These are phyloP conservation scores for Otolemur crassicaudatus DNA, from an alignment of 2,797 vertebrate species.

Conservation along the genomic window DNA sequence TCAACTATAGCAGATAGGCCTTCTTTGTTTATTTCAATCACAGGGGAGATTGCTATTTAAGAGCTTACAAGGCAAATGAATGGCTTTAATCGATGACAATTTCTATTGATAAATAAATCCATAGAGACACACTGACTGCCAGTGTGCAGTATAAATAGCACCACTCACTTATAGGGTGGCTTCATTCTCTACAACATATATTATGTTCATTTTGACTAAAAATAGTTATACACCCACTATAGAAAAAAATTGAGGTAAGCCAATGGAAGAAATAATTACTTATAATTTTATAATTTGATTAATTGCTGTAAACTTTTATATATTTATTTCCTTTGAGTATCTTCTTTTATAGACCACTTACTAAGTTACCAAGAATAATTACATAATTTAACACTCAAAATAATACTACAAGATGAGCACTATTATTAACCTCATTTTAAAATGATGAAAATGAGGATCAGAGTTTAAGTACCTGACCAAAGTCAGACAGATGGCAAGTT, in stretches of 20 bases:
- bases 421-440: neutral
- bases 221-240: neutral
- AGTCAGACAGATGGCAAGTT: neutral
- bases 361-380: neutral
- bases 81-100: neutral
- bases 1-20: neutral
- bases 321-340: neutral
- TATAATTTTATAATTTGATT: conserved; percentile 31
- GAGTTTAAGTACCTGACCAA: neutral
- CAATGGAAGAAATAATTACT: neutral
- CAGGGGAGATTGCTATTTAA: neutral
- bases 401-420: conserved; percentile 13
- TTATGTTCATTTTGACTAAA: neutral
- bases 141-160: neutral
- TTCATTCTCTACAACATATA: conserved; percentile 16
- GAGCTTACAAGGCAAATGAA: neutral
- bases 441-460: neutral
- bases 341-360: conserved; percentile 11
- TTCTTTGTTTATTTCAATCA: conserved; percentile 46
- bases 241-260: conserved; percentile 17
- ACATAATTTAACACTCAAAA: conserved; percentile 50
- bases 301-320: neutral
- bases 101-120: neutral
- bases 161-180: neutral
- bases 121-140: neutral